Base-by-base conservation (phyloP, 2,888 invertebrate species). In the Agrilus cyanescens region DNA sequence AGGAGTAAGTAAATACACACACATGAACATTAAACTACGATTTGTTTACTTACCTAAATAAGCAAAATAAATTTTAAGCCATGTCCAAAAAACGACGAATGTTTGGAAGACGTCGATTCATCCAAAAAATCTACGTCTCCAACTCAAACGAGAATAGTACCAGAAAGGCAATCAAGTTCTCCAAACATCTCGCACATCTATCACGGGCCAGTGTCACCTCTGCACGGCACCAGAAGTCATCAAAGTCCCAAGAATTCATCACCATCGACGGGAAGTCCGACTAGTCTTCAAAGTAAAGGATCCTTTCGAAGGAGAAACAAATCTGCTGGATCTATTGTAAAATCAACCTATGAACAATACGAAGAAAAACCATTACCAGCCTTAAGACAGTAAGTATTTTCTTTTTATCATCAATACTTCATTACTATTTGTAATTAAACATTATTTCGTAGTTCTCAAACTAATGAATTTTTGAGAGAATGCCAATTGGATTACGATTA, bases 311-410 rank as follows among this genome's bases (percentile, higher is more conserved):
- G 61, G 59, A 75, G 65, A 68, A 84, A 59, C 64, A 81, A 81
- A 59, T 82, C 82, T 44, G 80, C 79, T 2, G 76, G 75, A 7
- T 74, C 76, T 1, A 62, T 64, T 10, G 61, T 61, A 7, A 69
- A 68, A 52, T 73, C 82, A 12, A 85, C 84, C 4, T 89, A 85
- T 56, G 87, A 88, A 61, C 86, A 85, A 51, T 90, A 90, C 54
- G 91, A 91, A 58, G 90, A 91, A 54, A 72, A 88, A 43, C 75
- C 86, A 1, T 73, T 91, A 46, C 90, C 90, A 7, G 85, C 88
- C 31, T 68, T 88, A 40, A 78, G 88, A 65, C 88, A 87, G 89
- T 89, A 72, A 77, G 80, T 68, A 32, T 15, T 14, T 30, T 32
- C 47, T 34, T 29, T 32, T 40, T 36, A 14, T 16, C 31, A 36